Percentiles rank a stretch among this genome's conserved stretches.
Conservation (phyloP, 2,113 vertebrate species). For the Myotis davidii region DNA sequence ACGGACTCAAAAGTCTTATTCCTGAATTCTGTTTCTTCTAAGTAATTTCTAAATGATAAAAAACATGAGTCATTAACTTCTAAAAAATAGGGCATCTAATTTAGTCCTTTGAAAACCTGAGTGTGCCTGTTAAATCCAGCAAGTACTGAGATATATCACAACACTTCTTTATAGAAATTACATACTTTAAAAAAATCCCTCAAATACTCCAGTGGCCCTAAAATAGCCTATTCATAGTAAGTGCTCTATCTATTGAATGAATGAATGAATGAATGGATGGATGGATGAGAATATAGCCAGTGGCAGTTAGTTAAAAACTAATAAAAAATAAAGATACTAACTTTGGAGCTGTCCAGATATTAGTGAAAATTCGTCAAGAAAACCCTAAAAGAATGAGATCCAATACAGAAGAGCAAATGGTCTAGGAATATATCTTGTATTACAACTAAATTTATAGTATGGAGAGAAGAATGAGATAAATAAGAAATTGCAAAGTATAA, state of each 20-base stretch:
- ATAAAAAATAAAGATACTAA: neutral
- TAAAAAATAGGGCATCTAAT: neutral
- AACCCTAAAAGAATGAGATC: neutral
- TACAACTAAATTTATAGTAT: neutral
- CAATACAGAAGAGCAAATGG: neutral
- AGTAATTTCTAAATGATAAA: conserved; percentile 44
- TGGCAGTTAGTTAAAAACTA: neutral
- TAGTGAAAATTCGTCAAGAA: neutral
- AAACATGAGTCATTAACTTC: neutral
- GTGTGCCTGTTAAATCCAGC: neutral
- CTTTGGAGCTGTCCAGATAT: neutral
- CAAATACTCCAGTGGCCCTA: neutral
- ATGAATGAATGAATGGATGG: neutral
- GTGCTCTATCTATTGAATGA: neutral
- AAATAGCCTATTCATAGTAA: neutral
- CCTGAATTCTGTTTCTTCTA: conserved; percentile 21
- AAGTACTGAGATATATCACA: neutral
- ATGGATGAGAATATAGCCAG: neutral
- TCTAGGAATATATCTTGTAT: neutral
- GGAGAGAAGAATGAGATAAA: neutral
- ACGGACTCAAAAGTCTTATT: neutral
- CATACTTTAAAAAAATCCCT: neutral
- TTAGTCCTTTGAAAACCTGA: neutral
- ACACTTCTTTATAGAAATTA: conserved; percentile 1
- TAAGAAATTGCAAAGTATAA: neutral